A percentile compares a stretch with the other conserved stretches of the same genome.
Evolutionary conservation across 2,797 vertebrate species (phyloP).

Genomic region (Enteromius mattozi): DNA sequence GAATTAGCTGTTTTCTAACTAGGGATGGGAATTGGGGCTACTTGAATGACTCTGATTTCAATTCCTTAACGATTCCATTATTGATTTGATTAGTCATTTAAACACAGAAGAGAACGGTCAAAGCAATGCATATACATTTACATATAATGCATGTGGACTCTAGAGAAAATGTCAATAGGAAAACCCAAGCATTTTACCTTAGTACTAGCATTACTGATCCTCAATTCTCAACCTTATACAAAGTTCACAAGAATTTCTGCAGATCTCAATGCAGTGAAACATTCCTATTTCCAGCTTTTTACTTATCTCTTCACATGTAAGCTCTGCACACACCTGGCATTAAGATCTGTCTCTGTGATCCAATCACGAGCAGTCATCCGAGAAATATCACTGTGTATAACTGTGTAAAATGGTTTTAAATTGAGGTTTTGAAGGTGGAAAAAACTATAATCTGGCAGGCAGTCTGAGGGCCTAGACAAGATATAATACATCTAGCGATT

Average conservation of each 20-base stretch:
- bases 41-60: background rate
- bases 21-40: background rate
- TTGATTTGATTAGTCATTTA: background rate
- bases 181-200: background rate
- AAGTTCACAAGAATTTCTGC: constrained; percentile 30
- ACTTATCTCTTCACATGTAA: constrained; percentile 18
- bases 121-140: background rate
- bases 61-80: background rate
- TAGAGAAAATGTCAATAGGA: background rate
- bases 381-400: background rate
- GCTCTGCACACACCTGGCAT: background rate
- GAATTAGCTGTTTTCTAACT: constrained; percentile 41
- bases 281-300: constrained; percentile 51
- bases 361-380: background rate
- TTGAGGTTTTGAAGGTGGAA: background rate
- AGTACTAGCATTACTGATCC: constrained; percentile 54
- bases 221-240: background rate
- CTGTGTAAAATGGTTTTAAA: background rate
- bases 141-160: background rate
- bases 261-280: constrained; percentile 55
- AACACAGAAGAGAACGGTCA: background rate
- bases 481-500: background rate
- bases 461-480: background rate
- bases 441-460: background rate
- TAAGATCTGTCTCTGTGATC: constrained; percentile 27